phyloP scores from a whole-genome alignment of 1,140 invertebrate species.

The Drosophila elegans region DNA sequence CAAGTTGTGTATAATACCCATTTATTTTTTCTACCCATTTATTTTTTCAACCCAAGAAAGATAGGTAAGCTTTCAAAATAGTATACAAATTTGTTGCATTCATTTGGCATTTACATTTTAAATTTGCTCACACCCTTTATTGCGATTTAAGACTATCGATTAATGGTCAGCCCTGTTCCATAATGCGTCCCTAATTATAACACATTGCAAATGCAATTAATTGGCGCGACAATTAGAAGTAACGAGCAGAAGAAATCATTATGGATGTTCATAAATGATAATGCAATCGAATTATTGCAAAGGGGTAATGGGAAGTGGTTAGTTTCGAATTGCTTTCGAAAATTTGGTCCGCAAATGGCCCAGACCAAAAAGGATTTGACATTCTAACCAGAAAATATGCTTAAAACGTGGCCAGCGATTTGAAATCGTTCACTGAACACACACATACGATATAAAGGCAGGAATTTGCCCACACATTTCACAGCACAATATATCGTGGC shows the following conservation, averaged over 20 bases:
- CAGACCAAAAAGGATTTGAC: conserved; percentile 5
- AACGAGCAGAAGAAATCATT: conserved; percentile 55
- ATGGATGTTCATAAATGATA: conserved; percentile 29
- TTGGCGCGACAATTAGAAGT: conserved; percentile 67
- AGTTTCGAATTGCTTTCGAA: conserved; percentile 32
- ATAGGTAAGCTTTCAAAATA: too few relatives aligned
- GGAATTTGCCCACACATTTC: background rate
- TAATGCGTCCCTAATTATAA: conserved; percentile 73
- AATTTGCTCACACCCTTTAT: conserved; percentile 16
- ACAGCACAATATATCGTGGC: conserved; percentile 52
- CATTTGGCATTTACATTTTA: conserved; percentile 30
- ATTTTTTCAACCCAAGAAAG: too few relatives aligned
- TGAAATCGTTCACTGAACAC: conserved; percentile 52
- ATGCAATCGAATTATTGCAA: background rate
- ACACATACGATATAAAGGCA: conserved; percentile 8
- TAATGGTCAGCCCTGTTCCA: conserved; percentile 1
- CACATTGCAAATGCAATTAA: conserved; percentile 76
- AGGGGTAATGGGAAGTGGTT: background rate
- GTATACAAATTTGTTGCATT: background rate
- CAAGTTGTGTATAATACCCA: too few relatives aligned
- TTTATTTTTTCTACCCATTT: too few relatives aligned
- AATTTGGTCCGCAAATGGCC: conserved; percentile 29
- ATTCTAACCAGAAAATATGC: conserved; percentile 72
- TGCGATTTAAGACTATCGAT: conserved; percentile 18
- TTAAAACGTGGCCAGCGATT: conserved; percentile 66